Percentiles rank a stretch among this genome's conserved stretches.
Conservation (phyloP, 2,888 invertebrate species). For the Polydrusus cervinus region DNA sequence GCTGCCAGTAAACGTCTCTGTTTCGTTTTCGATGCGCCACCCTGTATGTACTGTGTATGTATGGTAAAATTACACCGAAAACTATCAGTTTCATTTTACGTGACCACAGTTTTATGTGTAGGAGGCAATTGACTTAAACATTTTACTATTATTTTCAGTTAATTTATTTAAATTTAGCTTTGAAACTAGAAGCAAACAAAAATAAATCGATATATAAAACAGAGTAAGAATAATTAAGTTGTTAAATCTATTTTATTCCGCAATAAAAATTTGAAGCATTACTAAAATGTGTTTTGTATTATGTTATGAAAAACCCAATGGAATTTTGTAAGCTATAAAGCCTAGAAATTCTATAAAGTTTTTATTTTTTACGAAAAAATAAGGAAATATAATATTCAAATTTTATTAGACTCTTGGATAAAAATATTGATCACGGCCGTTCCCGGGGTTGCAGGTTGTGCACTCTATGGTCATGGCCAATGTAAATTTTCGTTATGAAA, state of each 20-base stretch:
- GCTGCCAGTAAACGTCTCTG: too few species aligned
- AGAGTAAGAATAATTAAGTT: background rate
- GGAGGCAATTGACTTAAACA: background rate
- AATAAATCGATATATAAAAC: background rate
- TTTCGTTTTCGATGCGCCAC: too few species aligned
- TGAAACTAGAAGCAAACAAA: background rate
- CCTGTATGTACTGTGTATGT: too few species aligned
- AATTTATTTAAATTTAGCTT: constrained; percentile 10
- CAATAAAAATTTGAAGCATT: too few species aligned
- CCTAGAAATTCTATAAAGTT: background rate
- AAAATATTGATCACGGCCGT: constrained; percentile 12
- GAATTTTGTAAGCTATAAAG: too few species aligned
- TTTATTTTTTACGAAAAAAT: background rate
- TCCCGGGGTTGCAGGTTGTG: background rate
- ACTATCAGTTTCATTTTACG: background rate
- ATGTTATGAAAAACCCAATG: too few species aligned
- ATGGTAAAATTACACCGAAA: too few species aligned
- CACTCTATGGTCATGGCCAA: background rate
- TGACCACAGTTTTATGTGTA: background rate
- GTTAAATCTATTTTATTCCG: background rate
- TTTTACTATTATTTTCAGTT: constrained; percentile 8
- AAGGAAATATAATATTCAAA: background rate
- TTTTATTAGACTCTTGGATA: background rate
- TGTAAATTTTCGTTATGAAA: too few species aligned
- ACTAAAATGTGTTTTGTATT: too few species aligned